phyloP scores from a whole-genome alignment of 2,797 vertebrate species.

The Percopsis omiscomaycus region DNA sequence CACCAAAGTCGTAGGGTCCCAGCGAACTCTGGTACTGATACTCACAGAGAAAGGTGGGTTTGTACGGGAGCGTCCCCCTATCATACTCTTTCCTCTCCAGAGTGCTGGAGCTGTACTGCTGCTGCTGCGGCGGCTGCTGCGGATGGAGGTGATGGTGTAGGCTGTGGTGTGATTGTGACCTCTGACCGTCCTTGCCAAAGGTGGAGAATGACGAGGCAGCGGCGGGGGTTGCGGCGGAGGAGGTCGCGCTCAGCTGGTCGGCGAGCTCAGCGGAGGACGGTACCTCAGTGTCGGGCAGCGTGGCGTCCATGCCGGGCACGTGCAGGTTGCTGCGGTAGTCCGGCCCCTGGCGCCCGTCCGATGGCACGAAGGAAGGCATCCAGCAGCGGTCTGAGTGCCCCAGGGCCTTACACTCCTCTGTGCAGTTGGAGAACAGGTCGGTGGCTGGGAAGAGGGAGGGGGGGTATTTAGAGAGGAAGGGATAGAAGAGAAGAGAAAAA shows the following conservation, averaged over 20 bases:
- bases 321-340: constrained; percentile 99
- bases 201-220: constrained; percentile 90
- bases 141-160: constrained; percentile 74
- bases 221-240: constrained; percentile 47
- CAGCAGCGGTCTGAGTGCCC: constrained; percentile 99
- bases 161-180: constrained; percentile 89
- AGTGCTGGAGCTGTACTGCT: constrained; percentile 80
- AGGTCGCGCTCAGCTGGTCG: constrained; percentile 75
- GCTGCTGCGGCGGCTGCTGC: constrained; percentile 23
- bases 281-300: constrained; percentile 97
- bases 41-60: constrained; percentile 99
- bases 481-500: constrained; percentile 20
- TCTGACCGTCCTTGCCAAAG: constrained; percentile 92
- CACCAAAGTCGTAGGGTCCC: constrained; percentile 71
- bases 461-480: not conserved
- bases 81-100: constrained; percentile 98
- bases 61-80: constrained; percentile 88
- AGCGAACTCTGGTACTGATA: constrained; percentile 80
- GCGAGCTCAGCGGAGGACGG: constrained; percentile 82
- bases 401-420: constrained; percentile 97
- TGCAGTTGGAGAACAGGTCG: constrained; percentile 99
- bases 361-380: constrained; percentile 97
- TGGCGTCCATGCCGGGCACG: constrained; percentile 98
- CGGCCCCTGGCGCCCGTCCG: constrained; percentile 93
- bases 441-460: constrained; percentile 74